Conservation (phyloP, 2,113 vertebrate species). For the Xenotilapia leptura region DNA sequence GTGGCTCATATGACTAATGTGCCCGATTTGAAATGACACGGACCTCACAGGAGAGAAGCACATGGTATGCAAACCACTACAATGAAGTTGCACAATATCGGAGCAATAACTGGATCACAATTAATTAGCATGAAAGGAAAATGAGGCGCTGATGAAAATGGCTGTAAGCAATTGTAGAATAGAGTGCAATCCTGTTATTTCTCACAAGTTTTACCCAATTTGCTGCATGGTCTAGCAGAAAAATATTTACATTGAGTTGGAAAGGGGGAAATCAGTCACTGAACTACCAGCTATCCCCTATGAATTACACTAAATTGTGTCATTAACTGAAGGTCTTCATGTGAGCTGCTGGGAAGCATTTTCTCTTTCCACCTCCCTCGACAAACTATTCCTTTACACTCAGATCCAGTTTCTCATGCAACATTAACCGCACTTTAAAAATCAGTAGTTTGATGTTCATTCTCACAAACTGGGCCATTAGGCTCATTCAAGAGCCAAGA, state of each 20-base stretch:
- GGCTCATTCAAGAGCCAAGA: conserved; percentile 58
- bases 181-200: background rate
- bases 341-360: conserved; percentile 65
- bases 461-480: conserved; percentile 66
- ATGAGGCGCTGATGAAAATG: conserved; percentile 4
- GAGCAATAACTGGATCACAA: conserved; percentile 16
- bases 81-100: conserved; percentile 2
- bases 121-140: conserved; percentile 6
- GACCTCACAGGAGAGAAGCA: background rate
- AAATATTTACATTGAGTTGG: conserved; percentile 52
- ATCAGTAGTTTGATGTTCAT: conserved; percentile 68
- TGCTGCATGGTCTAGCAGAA: background rate
- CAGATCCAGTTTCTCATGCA: conserved; percentile 66
- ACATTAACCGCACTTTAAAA: conserved; percentile 70
- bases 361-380: conserved; percentile 64
- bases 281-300: conserved; percentile 45
- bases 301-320: conserved; percentile 58
- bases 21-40: background rate
- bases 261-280: conserved; percentile 25
- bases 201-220: background rate
- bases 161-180: background rate
- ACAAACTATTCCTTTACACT: conserved; percentile 66
- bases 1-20: background rate
- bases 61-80: background rate
- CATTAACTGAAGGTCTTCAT: conserved; percentile 57